Conservation (phyloP, 2,797 vertebrate genomes). For the Pangasius larnaudii region DNA sequence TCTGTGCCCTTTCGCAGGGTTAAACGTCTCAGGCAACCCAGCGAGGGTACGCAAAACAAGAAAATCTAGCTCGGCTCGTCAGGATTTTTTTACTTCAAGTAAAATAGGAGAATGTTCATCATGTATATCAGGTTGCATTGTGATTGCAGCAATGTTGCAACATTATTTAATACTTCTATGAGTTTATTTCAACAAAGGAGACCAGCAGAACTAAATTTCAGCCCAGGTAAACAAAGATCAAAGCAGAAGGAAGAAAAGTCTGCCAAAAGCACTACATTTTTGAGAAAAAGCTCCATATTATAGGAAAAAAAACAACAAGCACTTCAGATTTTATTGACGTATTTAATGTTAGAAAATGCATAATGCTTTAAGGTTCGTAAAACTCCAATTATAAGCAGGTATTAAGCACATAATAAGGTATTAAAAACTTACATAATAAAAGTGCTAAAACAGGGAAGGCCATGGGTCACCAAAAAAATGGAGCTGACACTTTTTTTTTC, state of each 20-base stretch:
- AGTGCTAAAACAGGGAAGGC: too few relatives aligned
- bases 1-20: slow-evolving; percentile 13
- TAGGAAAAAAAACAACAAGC: background rate
- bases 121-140: background rate
- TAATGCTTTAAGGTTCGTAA: too few relatives aligned
- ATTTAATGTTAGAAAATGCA: too few relatives aligned
- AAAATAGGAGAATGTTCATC: background rate
- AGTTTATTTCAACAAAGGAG: background rate
- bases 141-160: slow-evolving; percentile 20
- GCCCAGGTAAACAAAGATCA: background rate
- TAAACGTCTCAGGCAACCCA: slow-evolving; percentile 11
- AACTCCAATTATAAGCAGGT: background rate
- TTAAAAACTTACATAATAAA: too few relatives aligned
- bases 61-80: background rate
- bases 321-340: background rate
- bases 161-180: background rate
- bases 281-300: background rate
- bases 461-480: too few relatives aligned
- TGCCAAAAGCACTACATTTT: background rate
- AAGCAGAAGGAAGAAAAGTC: background rate
- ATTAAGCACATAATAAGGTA: background rate
- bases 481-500: too few relatives aligned
- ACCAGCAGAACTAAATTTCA: background rate
- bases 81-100: background rate
- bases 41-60: background rate